Evolutionary conservation across 2,797 vertebrate genomes (phyloP), one percentile per base, ranked within the genome.

Genomic region (Melanotaenia maccullochi): DNA sequence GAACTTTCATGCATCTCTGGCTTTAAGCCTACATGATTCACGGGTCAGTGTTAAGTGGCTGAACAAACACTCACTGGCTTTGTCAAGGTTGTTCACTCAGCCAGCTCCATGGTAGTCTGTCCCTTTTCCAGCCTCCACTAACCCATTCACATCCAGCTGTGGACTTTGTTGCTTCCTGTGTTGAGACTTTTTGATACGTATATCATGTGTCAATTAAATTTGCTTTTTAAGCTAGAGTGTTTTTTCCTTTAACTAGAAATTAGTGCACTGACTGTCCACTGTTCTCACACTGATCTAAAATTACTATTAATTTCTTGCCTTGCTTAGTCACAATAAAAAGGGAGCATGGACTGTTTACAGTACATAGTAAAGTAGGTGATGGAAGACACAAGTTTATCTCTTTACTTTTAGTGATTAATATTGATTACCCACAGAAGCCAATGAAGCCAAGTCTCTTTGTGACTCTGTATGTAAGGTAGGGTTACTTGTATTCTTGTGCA

Each of bases 391-490:
- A 76, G 77, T 68, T 60, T 44, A 36, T 75, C 35, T 69, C 60
- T 52, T 33, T 57, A 40, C 57, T 71, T 55, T 62, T 49, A 33
- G 66, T 81, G 82, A 93, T 91, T 92, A 92, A 88, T 90, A 92
- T 93, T 89, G 91, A 93, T 92, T 85, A 82, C 71, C 71, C 14
- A 12, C 64, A 73, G 66, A 72, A 84, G 70, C 85, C 81, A 76
- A 85, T 87, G 78, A 82, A 85, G 77, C 68, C 14, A 47, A 60
- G 75, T 83, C 78, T 70, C 71, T 84, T 64, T 78, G 85, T 65
- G 77, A 82, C 78, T 82, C 73, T 58, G 30, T 76, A 85, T 86
- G 76, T 79, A 77, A 75, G 78, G 82, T 64, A 79, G 64, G 73
- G 62, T 60, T 71, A 68, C 85, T 86, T 86, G 79, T 84, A 52